Conservation (phyloP, 2,797 vertebrate genomes). For the Chloroceryle inda region DNA sequence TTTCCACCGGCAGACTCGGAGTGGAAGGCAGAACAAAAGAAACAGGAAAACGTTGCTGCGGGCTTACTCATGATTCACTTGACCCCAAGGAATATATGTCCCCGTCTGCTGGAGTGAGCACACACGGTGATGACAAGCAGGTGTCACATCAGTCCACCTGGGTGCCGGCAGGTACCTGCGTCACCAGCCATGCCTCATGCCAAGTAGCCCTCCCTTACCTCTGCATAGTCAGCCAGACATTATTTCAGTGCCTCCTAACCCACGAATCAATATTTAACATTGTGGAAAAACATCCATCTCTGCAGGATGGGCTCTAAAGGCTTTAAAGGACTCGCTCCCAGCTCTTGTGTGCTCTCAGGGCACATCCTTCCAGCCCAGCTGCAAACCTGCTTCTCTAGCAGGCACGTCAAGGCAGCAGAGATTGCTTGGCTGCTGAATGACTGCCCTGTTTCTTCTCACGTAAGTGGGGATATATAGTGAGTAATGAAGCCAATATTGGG, state of each 20-base stretch:
- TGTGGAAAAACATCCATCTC: neutral
- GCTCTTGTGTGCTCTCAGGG: rapidly evolving
- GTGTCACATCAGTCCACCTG: neutral
- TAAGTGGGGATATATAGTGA: neutral
- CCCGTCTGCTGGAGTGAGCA: rapidly evolving
- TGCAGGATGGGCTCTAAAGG: neutral
- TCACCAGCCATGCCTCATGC: neutral
- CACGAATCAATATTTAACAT: neutral
- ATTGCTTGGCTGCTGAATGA: rapidly evolving
- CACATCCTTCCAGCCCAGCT: neutral
- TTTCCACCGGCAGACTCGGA: neutral
- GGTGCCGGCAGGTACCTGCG: neutral
- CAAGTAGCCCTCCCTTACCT: neutral
- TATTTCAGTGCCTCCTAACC: neutral
- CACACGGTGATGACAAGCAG: neutral
- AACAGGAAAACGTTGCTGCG: neutral
- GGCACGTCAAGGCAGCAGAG: neutral
- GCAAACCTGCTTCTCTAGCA: neutral
- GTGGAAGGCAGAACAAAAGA: neutral
- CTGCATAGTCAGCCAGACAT: neutral
- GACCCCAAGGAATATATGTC: neutral
- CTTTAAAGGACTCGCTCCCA: neutral
- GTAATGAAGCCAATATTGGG: neutral
- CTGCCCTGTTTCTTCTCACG: neutral
- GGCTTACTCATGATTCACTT: neutral